Evolutionary conservation across 2,797 vertebrate genomes (phyloP).

Genomic region (Choloepus didactylus): DNA sequence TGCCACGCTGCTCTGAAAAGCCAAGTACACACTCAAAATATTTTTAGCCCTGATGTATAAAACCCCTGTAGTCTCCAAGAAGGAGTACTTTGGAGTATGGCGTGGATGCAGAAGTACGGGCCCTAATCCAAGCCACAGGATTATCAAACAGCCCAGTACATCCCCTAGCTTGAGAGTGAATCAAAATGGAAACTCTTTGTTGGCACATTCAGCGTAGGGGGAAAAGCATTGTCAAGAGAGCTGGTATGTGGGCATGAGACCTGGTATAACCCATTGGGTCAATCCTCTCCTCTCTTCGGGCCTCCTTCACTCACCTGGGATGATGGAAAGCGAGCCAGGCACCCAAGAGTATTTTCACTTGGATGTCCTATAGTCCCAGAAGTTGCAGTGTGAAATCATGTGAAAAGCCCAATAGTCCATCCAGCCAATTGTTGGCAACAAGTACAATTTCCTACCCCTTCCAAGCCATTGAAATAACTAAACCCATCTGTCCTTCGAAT

Average conservation of each 20-base stretch:
- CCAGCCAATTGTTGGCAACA: background rate
- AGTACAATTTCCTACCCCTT: background rate
- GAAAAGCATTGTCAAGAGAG: fast-evolving
- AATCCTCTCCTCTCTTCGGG: background rate
- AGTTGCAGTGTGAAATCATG: background rate
- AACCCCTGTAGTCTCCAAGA: background rate
- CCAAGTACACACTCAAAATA: background rate
- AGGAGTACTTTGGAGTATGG: background rate
- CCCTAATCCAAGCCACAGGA: background rate
- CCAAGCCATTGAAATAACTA: background rate
- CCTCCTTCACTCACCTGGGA: too few species aligned
- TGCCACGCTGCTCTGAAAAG: background rate
- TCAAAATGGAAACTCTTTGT: background rate
- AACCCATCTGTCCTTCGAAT: background rate
- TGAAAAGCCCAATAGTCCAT: background rate
- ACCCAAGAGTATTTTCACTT: background rate
- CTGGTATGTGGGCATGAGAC: fast-evolving
- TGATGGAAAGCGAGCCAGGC: background rate
- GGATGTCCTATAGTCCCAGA: background rate
- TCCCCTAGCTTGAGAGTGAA: background rate
- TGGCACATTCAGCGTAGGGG: fast-evolving
- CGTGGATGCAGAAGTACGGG: background rate
- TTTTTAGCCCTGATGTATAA: background rate
- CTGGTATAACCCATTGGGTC: background rate
- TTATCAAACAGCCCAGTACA: background rate